phyloP scores from a whole-genome alignment of 1,140 invertebrate genomes.

The Bombus difficillimus region DNA sequence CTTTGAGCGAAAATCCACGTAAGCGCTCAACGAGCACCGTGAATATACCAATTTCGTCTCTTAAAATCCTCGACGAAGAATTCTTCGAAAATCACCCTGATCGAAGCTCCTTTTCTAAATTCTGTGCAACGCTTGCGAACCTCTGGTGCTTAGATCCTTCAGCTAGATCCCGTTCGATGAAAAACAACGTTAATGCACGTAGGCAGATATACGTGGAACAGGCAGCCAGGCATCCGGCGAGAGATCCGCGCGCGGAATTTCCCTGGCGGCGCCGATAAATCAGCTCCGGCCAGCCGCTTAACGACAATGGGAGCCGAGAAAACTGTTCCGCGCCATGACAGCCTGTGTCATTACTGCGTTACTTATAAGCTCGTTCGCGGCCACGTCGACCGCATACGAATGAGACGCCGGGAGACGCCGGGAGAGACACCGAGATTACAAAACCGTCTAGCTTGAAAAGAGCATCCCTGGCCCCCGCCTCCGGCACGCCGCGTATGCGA shows the following conservation, averaged over 20 bases:
- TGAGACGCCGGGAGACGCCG: constrained; percentile 48
- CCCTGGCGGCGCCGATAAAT: constrained; percentile 74
- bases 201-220: constrained; percentile 63
- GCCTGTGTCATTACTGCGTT: constrained; percentile 78
- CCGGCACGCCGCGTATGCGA: constrained; percentile 71
- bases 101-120: background rate
- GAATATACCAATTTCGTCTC: no score
- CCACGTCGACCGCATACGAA: constrained; percentile 75
- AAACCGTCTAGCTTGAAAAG: constrained; percentile 55
- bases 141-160: background rate
- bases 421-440: constrained; percentile 64
- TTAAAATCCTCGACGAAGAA: background rate
- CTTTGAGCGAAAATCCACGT: no score
- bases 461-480: no score
- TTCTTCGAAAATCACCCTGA: background rate
- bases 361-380: constrained; percentile 76
- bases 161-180: constrained; percentile 17
- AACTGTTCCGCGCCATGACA: constrained; percentile 77
- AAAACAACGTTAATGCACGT: constrained; percentile 49
- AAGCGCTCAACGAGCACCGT: no score
- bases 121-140: background rate
- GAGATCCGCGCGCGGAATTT: constrained; percentile 68
- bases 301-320: constrained; percentile 72
- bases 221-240: constrained; percentile 34
- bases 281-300: constrained; percentile 60